Percentiles rank a stretch among this genome's conserved stretches.
phyloP scores from a whole-genome alignment of 2,888 invertebrate genomes.

The Gibbula magus region DNA sequence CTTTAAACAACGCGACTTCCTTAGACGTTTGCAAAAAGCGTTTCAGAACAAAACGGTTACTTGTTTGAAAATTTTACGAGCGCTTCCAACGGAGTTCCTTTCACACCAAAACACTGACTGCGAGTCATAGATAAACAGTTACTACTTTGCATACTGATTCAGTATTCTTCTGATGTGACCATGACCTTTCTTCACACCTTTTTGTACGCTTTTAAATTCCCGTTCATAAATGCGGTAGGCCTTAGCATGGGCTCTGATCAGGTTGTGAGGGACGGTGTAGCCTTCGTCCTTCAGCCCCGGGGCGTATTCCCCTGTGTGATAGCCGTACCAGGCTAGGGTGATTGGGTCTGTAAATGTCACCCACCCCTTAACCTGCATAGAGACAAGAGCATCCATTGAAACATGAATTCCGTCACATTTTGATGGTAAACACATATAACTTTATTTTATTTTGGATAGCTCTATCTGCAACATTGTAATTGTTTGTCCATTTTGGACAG shows the following conservation, averaged over 20 bases:
- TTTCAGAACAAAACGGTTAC: too few relatives aligned
- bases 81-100: too few relatives aligned
- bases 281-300: conserved; percentile 60
- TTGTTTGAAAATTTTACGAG: too few relatives aligned
- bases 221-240: conserved; percentile 37
- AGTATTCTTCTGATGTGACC: conserved; percentile 29
- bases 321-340: conserved; percentile 34
- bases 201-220: conserved; percentile 32
- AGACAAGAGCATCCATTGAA: neutral
- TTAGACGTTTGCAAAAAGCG: too few relatives aligned
- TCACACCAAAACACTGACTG: neutral
- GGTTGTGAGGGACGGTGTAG: conserved; percentile 77
- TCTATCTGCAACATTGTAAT: too few relatives aligned
- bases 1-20: too few relatives aligned
- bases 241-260: conserved; percentile 40
- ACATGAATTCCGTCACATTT: too few relatives aligned
- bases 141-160: conserved; percentile 25
- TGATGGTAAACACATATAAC: too few relatives aligned
- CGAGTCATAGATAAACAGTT: conserved; percentile 19
- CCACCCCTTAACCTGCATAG: conserved; percentile 78
- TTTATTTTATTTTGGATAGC: too few relatives aligned
- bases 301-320: conserved; percentile 39
- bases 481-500: too few relatives aligned
- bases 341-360: conserved; percentile 85
- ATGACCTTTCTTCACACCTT: conserved; percentile 33